Evolutionary conservation across 2,113 vertebrate species (phyloP).

Genomic region (Chaetops frenatus): DNA sequence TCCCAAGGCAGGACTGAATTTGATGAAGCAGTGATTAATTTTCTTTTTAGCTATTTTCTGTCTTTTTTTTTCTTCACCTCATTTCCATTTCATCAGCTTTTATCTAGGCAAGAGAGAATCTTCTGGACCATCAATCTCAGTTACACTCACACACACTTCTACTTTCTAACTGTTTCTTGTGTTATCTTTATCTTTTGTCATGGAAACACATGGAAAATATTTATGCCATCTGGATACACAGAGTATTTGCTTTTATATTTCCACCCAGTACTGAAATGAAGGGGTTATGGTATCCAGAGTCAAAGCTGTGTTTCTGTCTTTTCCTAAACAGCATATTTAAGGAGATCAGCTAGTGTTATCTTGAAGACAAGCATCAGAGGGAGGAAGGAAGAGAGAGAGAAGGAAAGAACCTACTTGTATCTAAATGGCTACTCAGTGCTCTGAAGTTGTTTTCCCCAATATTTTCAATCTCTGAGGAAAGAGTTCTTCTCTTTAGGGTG

Average conservation of each 20-base stretch:
- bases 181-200: slow-evolving; percentile 58
- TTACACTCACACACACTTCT: background rate
- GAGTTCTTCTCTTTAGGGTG: background rate
- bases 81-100: slow-evolving; percentile 5
- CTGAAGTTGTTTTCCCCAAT: background rate
- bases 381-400: background rate
- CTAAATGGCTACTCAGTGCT: background rate
- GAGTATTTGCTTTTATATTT: slow-evolving; percentile 1
- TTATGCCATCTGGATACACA: slow-evolving; percentile 24
- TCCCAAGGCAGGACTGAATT: background rate
- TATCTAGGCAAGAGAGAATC: slow-evolving; percentile 21
- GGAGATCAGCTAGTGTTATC: background rate
- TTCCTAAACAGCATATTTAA: background rate
- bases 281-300: background rate
- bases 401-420: background rate
- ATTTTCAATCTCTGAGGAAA: background rate
- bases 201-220: slow-evolving; percentile 41
- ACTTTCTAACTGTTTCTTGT: slow-evolving; percentile 18
- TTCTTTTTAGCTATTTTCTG: slow-evolving; percentile 1
- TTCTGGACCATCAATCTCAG: slow-evolving; percentile 10
- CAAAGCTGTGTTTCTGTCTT: background rate
- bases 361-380: background rate
- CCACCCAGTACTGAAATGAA: background rate
- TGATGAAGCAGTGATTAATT: background rate
- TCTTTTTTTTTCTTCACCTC: background rate